Base-by-base conservation (phyloP, 2,888 invertebrate species). In the Anagyrus pseudococci region DNA sequence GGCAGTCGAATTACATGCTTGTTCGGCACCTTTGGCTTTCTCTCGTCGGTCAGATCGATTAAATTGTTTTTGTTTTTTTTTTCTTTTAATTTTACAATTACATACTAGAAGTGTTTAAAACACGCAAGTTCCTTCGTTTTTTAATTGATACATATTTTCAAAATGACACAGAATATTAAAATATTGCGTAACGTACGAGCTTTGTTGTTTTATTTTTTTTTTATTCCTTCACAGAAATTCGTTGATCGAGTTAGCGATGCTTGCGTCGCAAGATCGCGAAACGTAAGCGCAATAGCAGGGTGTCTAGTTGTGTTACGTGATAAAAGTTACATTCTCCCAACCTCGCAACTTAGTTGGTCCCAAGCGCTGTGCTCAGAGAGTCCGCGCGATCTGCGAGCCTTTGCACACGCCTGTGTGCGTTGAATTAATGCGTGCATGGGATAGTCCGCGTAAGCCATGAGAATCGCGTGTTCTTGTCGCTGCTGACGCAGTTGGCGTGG, bases 331-430 rank as follows among this genome's bases (percentile, higher is more conserved):
- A 13, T 40, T 19, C n/a, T 19, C 10, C 52, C 46, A 25, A 33
- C 46, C 29, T 58, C 53, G 53, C 58, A 62, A 58, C 52, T 76
- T 75, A 77, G 76, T 79, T 79, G 79, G 80, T 80, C 80, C 80
- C 79, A 75, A 79, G 77, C 75, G 76, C 75, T 75, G 75, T 76
- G 70, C 74, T 71, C n/a, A n/a, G n/a, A 69, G 62, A 69, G 62
- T 70, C n/a, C n/a, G n/a, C n/a, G n/a, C n/a, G n/a, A n/a, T n/a
- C n/a, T n/a, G n/a, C n/a, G n/a, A n/a, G n/a, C n/a, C n/a, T n/a
- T n/a, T n/a, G n/a, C n/a, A n/a, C n/a, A n/a, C n/a, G n/a, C n/a
- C n/a, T n/a, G n/a, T n/a, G n/a, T n/a, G n/a, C n/a, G n/a, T n/a
- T n/a, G n/a, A n/a, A n/a, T n/a, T n/a, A n/a, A n/a, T n/a, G n/a